Base-by-base conservation (phyloP, 2,888 invertebrate species). In the Tupiocoris notatus region DNA sequence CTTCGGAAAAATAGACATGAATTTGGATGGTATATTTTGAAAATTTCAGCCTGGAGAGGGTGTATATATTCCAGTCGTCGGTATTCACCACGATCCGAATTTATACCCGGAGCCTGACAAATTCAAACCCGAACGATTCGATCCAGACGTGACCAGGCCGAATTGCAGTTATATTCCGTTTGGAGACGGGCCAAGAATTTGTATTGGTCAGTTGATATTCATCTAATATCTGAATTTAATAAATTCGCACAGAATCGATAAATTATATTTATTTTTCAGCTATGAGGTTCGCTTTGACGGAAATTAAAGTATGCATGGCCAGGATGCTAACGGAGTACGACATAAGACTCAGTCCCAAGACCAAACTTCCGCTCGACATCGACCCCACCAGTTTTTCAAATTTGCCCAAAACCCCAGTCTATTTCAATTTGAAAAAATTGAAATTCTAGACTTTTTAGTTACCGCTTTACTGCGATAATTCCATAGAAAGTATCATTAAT, bases 231-330 rank as follows among this genome's bases (percentile, higher is more conserved):
- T 1, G 12, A 1, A 3, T 61, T 17, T 12, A 61, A 1, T 1
- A 16, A 1, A 22, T 20, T 23, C 2, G 7, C n/a, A 7, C 18
- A 18, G 2, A 63, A 21, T 63, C n/a, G 9, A 18, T 59, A 6
- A 59, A 21, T 17, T 1, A 1, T 59, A 20, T 59, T n/a, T 59
- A 24, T 63, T 17, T 66, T 22, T 66, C 67, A 77, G 77, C 77
- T 9, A 77, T 77, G 77, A 58, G 74, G 61, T 77, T 77, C 57
- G 77, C 77, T 2, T 39, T 77, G 21, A 67, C 73, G 18, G 74
- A 77, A 66, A 63, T 77, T 56, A 77, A 66, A 63, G 18, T 57
- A n/a, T 62, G 63, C 23, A 12, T 75, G 12, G 75, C 75, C 2
- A 67, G 68, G 22, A 56, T 77, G 16, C 57, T 77, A 24, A 2